Percentiles rank a stretch among this genome's conserved stretches.
Conservation (phyloP, 2,797 vertebrate genomes). For the Pseudochirops cupreus region DNA sequence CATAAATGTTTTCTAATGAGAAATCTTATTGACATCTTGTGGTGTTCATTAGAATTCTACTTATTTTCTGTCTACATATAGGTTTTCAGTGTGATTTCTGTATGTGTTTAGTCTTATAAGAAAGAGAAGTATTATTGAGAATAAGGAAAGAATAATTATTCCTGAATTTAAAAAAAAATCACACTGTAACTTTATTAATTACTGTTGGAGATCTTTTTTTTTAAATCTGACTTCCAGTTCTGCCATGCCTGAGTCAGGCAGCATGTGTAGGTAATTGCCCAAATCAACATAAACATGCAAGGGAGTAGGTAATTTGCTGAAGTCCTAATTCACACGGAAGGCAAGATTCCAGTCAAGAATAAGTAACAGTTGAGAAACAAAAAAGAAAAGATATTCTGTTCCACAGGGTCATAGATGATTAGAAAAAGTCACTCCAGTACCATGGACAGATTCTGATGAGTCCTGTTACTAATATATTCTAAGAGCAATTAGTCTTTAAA, state of each 20-base stretch:
- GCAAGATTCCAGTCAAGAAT: background rate
- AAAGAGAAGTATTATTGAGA: background rate
- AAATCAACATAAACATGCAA: background rate
- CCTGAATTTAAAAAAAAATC: background rate
- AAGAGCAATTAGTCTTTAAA: background rate
- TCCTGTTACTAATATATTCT: background rate
- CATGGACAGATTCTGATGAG: background rate
- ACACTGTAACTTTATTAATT: background rate
- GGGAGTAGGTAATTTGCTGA: background rate
- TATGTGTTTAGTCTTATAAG: background rate
- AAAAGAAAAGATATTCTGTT: background rate
- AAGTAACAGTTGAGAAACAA: background rate
- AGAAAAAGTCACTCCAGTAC: background rate
- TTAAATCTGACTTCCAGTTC: background rate
- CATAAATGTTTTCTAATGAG: conserved; percentile 43
- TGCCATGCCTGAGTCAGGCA: background rate
- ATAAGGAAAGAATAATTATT: background rate
- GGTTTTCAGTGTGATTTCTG: background rate
- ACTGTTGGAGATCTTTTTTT: background rate
- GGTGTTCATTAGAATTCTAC: background rate
- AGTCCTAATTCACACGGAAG: background rate
- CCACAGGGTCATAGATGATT: background rate
- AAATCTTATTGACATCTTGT: background rate
- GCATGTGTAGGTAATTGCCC: background rate
- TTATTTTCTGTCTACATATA: background rate